Percentiles rank a stretch among this genome's conserved stretches.
These are phyloP conservation scores for Drosophila prolongata DNA, from an alignment of 2,888 invertebrate genomes.

Conservation along the genomic window DNA sequence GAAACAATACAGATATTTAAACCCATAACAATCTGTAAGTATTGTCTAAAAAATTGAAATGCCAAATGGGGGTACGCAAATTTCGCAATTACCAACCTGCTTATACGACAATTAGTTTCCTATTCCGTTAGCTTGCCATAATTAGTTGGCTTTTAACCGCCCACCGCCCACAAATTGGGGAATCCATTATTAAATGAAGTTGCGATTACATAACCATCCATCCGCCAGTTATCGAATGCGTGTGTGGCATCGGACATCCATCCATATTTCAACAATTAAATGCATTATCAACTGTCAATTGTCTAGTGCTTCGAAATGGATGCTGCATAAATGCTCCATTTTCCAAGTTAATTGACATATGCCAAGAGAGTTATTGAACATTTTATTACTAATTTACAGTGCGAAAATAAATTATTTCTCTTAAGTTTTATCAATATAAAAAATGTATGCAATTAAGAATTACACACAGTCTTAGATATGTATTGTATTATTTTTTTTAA, in stretches of 20 bases:
- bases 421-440: too few relatives aligned
- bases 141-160: constrained; percentile 5
- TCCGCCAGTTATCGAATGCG: constrained; percentile 2
- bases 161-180: not conserved
- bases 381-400: constrained; percentile 1
- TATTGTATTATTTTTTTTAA: too few relatives aligned
- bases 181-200: constrained; percentile 20
- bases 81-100: not conserved
- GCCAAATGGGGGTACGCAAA: not conserved
- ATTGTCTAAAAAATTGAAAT: not conserved
- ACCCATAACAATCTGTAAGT: too few relatives aligned
- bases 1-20: not conserved
- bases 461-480: too few relatives aligned
- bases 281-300: constrained; percentile 37
- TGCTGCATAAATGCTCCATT: constrained; percentile 27
- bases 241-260: not conserved
- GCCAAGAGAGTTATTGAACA: constrained; percentile 20
- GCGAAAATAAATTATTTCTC: not conserved
- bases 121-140: constrained; percentile 10
- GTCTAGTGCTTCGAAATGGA: constrained; percentile 20
- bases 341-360: constrained; percentile 41
- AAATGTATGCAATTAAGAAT: too few relatives aligned
- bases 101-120: constrained; percentile 24
- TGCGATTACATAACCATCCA: constrained; percentile 11
- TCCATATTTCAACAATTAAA: constrained; percentile 35